Evolutionary conservation across 1,140 invertebrate genomes (phyloP), one percentile per base, ranked within the genome.

Genomic region (Pseudomyrmex pallidus): DNA sequence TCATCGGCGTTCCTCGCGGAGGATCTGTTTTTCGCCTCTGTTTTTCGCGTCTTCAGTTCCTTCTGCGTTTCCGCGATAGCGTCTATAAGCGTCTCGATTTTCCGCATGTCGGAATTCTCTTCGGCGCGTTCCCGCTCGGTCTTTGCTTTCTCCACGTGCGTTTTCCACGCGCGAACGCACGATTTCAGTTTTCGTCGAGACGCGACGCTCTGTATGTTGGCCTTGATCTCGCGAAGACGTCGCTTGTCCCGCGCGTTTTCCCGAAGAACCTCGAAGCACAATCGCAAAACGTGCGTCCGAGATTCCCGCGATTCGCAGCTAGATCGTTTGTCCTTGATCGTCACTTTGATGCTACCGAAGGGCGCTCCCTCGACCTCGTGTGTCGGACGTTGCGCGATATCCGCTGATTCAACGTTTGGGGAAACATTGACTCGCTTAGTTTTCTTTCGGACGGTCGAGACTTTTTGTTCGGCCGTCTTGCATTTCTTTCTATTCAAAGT

Each of bases 1-100:
- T 5, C 8, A 0, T 62, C 9, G n/a, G 20, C 0, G 1, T 77
- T 44, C 1, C 9, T 74, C 12, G 66, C 13, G 56, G 61, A 17
- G 44, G 35, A 13, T 70, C 72, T 70, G 83, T 85, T n/a, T n/a
- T n/a, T n/a, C 70, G 66, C 35, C 9, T 64, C 85, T 22, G n/a
- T 44, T 74, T 63, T 85, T 66, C 48, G 25, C 1, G 15, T 35
- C 54, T 63, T 78, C 62, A 92, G 20, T 74, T 92, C 87, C 70
- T 90, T 91, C 46, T 94, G 93, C 46, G 89, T 91, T 25, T 92
- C 89, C 0, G 84, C 86, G 25, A 94, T 91, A 0, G 90, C 89
- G 8, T 90, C 89, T 5, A 94, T 86, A 13, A 94, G 91, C 67
- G 90, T 74, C 70, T 94, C 91, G 12, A 94, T 94, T 54, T 90